A percentile compares a stretch with the other conserved stretches of the same genome.
Conservation (phyloP, 2,888 invertebrate species). For the Dromius quadrimaculatus region DNA sequence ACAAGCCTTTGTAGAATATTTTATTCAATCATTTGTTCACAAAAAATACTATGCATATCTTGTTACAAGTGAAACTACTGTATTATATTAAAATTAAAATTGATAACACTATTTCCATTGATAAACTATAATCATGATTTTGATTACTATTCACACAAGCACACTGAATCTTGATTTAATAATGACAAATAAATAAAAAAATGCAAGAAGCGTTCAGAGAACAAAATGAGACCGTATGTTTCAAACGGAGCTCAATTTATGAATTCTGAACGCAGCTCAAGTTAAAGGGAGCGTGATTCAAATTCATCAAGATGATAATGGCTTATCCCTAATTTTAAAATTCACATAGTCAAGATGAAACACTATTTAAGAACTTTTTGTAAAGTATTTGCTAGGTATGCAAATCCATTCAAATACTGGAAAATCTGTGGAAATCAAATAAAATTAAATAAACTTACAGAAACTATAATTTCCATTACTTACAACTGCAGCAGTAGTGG, state of each 20-base stretch:
- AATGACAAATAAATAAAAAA: constrained; percentile 49
- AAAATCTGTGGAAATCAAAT: constrained; percentile 21
- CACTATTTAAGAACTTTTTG: constrained; percentile 16
- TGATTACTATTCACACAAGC: constrained; percentile 47
- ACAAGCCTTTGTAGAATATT: constrained; percentile 22
- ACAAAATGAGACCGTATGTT: too few relatives aligned
- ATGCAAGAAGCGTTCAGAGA: constrained; percentile 27
- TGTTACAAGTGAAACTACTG: constrained; percentile 27
- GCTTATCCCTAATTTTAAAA: too few relatives aligned
- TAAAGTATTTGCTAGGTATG: constrained; percentile 15
- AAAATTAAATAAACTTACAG: background rate
- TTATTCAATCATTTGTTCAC: constrained; percentile 27
- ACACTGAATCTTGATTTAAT: constrained; percentile 47
- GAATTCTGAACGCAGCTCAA: constrained; percentile 20
- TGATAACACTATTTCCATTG: constrained; percentile 45
- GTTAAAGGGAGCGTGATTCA: constrained; percentile 22
- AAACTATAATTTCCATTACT: too few relatives aligned
- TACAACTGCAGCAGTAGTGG: constrained; percentile 12
- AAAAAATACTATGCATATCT: constrained; percentile 17
- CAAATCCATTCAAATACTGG: constrained; percentile 28
- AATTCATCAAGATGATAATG: too few relatives aligned
- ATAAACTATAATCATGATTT: constrained; percentile 42
- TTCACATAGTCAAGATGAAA: background rate
- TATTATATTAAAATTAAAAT: constrained; percentile 41
- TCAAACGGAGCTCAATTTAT: too few relatives aligned